phyloP scores from a whole-genome alignment of 2,113 vertebrate genomes.

The Brachypodius melanocephalos region DNA sequence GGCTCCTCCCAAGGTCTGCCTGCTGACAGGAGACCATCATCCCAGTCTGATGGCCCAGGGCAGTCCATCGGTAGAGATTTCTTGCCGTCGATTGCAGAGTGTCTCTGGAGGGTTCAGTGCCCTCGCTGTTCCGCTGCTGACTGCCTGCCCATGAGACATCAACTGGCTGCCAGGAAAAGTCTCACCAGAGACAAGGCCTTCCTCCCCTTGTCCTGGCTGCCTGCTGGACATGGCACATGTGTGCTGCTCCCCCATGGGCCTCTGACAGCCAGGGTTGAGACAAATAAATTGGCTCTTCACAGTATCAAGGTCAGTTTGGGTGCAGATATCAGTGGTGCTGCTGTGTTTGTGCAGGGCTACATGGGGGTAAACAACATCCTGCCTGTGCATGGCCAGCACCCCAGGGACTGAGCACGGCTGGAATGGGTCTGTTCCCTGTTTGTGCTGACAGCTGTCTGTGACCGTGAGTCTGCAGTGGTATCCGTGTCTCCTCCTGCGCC shows the following conservation, averaged over 20 bases:
- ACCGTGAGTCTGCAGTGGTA: neutral
- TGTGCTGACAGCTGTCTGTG: fast-evolving
- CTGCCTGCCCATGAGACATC: neutral
- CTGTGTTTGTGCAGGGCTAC: neutral
- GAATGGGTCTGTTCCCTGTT: neutral
- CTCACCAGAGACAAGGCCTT: neutral
- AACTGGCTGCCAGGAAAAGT: neutral
- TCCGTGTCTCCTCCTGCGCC: neutral
- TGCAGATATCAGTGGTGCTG: neutral
- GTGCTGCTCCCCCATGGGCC: too few species aligned
- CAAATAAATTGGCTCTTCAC: neutral
- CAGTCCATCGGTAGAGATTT: neutral
- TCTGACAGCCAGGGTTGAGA: neutral
- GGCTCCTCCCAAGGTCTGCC: neutral
- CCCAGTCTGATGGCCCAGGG: neutral
- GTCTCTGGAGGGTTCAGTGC: neutral
- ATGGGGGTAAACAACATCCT: fast-evolving
- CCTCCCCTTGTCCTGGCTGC: neutral
- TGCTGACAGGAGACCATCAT: neutral
- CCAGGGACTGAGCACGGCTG: too few species aligned
- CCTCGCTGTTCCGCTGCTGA: neutral
- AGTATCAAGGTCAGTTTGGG: neutral
- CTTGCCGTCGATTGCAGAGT: neutral
- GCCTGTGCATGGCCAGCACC: neutral
- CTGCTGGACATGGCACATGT: neutral